Evolutionary conservation across 2,797 vertebrate species (phyloP).

Genomic region (Catharus ustulatus): DNA sequence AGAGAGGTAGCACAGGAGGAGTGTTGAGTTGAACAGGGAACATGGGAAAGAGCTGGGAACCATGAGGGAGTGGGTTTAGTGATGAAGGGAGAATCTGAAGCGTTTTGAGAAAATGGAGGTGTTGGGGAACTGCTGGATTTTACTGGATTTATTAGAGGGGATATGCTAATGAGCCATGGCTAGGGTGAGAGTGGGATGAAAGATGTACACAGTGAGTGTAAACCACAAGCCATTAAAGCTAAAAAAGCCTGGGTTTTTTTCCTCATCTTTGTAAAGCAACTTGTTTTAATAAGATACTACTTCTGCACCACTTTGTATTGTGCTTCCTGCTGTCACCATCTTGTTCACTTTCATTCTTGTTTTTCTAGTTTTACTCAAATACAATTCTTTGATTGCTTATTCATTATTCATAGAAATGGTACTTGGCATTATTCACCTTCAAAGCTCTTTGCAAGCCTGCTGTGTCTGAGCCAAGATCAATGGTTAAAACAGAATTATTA

Average conservation of each 20-base stretch:
- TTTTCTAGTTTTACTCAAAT: slow-evolving; percentile 33
- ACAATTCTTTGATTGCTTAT: slow-evolving; percentile 50
- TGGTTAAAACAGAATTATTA: slow-evolving; percentile 7
- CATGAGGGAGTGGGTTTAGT: neutral
- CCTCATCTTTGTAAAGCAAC: neutral
- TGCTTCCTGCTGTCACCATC: neutral
- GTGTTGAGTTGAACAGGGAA: neutral
- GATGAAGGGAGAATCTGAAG: neutral
- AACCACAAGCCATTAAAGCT: neutral
- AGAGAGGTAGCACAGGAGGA: neutral
- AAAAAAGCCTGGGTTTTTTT: neutral
- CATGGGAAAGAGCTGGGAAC: neutral
- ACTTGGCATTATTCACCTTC: slow-evolving; percentile 37
- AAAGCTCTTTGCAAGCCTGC: slow-evolving; percentile 44
- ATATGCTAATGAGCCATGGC: neutral
- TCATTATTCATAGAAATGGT: slow-evolving; percentile 54
- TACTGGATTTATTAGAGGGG: neutral
- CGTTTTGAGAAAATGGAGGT: neutral
- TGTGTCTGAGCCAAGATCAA: slow-evolving; percentile 49
- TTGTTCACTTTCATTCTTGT: slow-evolving; percentile 28
- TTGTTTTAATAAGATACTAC: slow-evolving; percentile 5
- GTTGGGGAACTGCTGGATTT: neutral
- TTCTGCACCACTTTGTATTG: slow-evolving; percentile 3
- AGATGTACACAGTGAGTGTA: neutral
- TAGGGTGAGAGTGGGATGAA: neutral